Percentiles rank a stretch among this genome's conserved stretches.
Conservation (phyloP, 2,888 invertebrate genomes). For the Reticulitermes lucifugus region DNA sequence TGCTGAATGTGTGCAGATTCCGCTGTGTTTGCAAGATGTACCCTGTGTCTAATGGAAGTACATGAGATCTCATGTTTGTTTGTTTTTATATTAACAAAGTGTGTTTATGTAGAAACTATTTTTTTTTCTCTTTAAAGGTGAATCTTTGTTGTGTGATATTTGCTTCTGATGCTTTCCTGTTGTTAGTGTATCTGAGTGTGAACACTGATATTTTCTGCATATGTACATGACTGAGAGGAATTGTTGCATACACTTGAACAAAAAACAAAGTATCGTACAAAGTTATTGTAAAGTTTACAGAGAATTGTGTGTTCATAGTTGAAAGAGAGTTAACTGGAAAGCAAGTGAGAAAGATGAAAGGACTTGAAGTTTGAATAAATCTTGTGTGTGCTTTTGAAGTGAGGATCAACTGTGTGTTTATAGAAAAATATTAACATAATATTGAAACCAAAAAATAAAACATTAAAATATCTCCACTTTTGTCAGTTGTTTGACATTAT, state of each 20-base stretch:
- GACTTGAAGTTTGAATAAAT: not conserved
- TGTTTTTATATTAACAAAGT: not conserved
- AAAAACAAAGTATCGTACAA: conserved; percentile 17
- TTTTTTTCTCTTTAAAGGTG: not conserved
- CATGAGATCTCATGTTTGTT: conserved; percentile 3
- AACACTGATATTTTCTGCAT: not conserved
- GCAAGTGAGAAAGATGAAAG: not conserved
- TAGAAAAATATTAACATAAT: conserved; percentile 42
- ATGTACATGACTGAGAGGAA: conserved; percentile 17
- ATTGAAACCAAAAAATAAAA: conserved; percentile 34
- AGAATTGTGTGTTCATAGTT: conserved; percentile 20
- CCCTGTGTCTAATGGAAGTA: not conserved
- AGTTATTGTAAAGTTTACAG: conserved; percentile 3
- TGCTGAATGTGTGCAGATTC: too few relatives aligned
- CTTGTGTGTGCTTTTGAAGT: conserved; percentile 48
- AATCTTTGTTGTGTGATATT: conserved; percentile 23
- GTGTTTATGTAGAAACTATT: conserved; percentile 3
- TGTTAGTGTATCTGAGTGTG: conserved; percentile 32
- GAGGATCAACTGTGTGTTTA: conserved; percentile 49
- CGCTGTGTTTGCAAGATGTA: not conserved
- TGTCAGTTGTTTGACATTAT: conserved; percentile 8
- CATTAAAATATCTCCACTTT: conserved; percentile 9
- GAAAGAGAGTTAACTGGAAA: conserved; percentile 16
- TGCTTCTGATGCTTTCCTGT: conserved; percentile 33
- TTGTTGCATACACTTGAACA: not conserved